phyloP scores from a whole-genome alignment of 92 coral and sea anemone species.

The Bergia sp. region DNA sequence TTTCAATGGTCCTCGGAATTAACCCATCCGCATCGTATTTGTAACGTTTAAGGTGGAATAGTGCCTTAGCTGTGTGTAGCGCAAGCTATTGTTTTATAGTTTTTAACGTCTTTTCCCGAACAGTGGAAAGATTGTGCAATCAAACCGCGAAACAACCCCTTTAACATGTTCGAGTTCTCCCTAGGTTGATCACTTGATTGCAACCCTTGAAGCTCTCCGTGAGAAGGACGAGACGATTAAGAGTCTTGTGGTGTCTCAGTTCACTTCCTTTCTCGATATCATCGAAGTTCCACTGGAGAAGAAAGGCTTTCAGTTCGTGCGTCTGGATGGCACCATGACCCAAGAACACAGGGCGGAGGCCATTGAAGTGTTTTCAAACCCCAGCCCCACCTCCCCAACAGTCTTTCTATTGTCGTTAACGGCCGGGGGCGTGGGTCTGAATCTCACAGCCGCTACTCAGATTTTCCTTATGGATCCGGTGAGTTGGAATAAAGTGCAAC shows the following conservation, averaged over 20 bases:
- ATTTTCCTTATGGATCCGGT: conserved; percentile 92
- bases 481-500: conserved; percentile 24
- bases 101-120: too few relatives aligned
- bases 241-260: conserved; percentile 88
- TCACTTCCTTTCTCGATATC: conserved; percentile 80
- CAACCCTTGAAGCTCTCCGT: conserved; percentile 72
- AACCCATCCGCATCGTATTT: too few relatives aligned
- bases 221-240: conserved; percentile 75
- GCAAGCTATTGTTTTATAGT: too few relatives aligned
- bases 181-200: conserved; percentile 71
- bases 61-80: too few relatives aligned
- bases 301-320: conserved; percentile 60
- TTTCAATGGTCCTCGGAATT: too few relatives aligned
- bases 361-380: conserved; percentile 64
- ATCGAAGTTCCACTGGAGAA: conserved; percentile 63
- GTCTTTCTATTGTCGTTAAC: conserved; percentile 79
- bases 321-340: conserved; percentile 84
- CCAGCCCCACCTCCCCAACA: conserved; percentile 63
- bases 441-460: conserved; percentile 83
- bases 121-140: too few relatives aligned
- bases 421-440: conserved; percentile 89
- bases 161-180: too few relatives aligned
- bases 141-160: too few relatives aligned
- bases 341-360: conserved; percentile 76
- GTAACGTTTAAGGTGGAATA: too few relatives aligned